Evolutionary conservation across 2,797 vertebrate species (phyloP), one percentile per base, ranked within the genome.

Genomic region (Betta splendens): DNA sequence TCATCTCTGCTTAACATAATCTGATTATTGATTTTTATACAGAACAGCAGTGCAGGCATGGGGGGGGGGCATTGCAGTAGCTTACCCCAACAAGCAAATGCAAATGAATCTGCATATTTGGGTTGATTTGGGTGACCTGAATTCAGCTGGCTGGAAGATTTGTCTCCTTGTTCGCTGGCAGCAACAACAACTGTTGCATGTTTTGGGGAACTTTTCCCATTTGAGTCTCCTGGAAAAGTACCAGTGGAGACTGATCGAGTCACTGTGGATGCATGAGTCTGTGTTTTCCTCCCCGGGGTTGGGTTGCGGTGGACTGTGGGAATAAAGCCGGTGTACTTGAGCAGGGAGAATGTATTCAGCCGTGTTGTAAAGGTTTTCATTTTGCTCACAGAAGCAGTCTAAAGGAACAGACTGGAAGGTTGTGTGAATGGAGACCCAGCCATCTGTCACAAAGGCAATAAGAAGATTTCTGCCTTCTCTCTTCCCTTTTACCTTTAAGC

Each of bases 61-160:
- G 16, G 20, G 58, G 35, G 35, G 4, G 51, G 70, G 63, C 52
- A 64, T 82, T 77, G 75, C 63, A 43, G 72, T 78, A 61, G 65
- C 55, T 57, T 74, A 74, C 31, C 60, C 59, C 37, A 61, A 52
- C 52, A 55, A 49, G 53, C 67, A 70, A 72, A 77, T 79, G 80
- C 75, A 69, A 56, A 72, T 78, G 85, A 80, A 70, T 77, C 63
- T 72, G 65, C 75, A 84, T 77, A 81, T 81, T 83, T 84, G 72
- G 75, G 74, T 77, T 76, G 49, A 83, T 80, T 78, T 79, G 37
- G 64, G 58, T 88, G 89, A 87, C 89, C 85, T 81, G 60, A 72
- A 83, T 89, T 79, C 49, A 72, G 20, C 74, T 70, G 58, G 81
- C 46, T 85, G 74, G 66, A 77, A 80, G 51, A 80, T 80, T 45